These are phyloP conservation scores for Euclidia mi DNA, from an alignment of 2,888 invertebrate species.

Conservation along the genomic window DNA sequence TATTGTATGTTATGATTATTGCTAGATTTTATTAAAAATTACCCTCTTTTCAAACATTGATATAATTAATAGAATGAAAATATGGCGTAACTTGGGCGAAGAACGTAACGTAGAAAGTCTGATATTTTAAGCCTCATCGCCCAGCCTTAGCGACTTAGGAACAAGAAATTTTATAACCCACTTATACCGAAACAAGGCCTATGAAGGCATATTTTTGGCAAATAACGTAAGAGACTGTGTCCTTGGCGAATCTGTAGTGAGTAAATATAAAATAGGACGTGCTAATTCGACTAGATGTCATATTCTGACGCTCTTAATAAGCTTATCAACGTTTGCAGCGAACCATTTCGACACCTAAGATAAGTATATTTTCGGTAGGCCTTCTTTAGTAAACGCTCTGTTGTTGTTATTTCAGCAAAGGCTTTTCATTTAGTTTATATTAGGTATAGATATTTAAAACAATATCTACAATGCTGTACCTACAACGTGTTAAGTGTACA, in stretches of 20 bases:
- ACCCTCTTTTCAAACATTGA: too few relatives aligned
- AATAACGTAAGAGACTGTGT: neutral
- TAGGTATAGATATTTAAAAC: too few relatives aligned
- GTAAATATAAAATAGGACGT: constrained; percentile 44
- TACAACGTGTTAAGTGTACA: too few relatives aligned
- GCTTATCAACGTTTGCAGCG: constrained; percentile 60
- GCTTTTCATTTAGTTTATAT: too few relatives aligned
- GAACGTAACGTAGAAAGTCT: too few relatives aligned
- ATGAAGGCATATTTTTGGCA: too few relatives aligned
- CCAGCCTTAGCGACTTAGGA: constrained; percentile 8
- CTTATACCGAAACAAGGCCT: constrained; percentile 20
- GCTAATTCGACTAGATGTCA: constrained; percentile 44
- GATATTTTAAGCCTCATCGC: constrained; percentile 30
- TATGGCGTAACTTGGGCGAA: too few relatives aligned
- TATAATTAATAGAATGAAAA: too few relatives aligned
- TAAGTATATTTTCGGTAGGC: constrained; percentile 32
- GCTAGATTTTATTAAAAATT: too few relatives aligned
- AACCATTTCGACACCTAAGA: constrained; percentile 40
- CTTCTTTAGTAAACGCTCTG: constrained; percentile 10
- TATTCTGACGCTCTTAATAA: constrained; percentile 54
- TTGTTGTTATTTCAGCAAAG: constrained; percentile 14
- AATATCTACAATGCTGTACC: too few relatives aligned
- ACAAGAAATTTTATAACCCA: constrained; percentile 24
- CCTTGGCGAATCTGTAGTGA: constrained; percentile 22
- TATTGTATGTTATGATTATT: too few relatives aligned